phyloP scores from a whole-genome alignment of 2,797 vertebrate genomes.

The Perodicticus potto region DNA sequence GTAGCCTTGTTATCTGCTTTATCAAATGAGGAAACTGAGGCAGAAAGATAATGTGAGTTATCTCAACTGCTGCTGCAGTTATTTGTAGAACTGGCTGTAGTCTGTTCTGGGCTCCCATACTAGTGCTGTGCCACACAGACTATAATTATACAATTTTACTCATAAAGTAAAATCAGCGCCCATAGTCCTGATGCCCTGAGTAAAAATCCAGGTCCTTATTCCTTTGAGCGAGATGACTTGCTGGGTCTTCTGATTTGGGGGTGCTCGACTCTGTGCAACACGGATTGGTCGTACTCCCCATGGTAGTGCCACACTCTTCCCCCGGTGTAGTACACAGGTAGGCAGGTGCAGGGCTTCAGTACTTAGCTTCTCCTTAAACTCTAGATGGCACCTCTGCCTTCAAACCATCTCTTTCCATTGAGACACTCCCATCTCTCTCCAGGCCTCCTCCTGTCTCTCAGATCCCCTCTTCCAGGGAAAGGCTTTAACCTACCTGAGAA shows the following conservation, averaged over 20 bases:
- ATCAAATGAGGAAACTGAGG: background rate
- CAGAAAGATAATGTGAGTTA: background rate
- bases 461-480: background rate
- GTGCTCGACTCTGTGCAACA: fast-evolving
- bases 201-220: background rate
- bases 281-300: background rate
- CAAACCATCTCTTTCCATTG: background rate
- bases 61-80: background rate
- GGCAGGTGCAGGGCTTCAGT: background rate
- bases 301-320: background rate
- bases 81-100: background rate
- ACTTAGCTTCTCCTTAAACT: background rate
- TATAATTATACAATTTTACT: background rate
- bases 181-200: background rate
- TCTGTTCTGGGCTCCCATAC: background rate
- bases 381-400: background rate
- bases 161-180: background rate
- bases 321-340: background rate
- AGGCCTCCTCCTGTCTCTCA: background rate
- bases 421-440: background rate
- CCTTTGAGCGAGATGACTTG: background rate
- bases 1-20: background rate
- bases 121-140: background rate
- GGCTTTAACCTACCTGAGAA: background rate
- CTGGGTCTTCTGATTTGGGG: background rate